Conservation (phyloP, 2,888 invertebrate species). For the Lordiphosa fenestrarum region DNA sequence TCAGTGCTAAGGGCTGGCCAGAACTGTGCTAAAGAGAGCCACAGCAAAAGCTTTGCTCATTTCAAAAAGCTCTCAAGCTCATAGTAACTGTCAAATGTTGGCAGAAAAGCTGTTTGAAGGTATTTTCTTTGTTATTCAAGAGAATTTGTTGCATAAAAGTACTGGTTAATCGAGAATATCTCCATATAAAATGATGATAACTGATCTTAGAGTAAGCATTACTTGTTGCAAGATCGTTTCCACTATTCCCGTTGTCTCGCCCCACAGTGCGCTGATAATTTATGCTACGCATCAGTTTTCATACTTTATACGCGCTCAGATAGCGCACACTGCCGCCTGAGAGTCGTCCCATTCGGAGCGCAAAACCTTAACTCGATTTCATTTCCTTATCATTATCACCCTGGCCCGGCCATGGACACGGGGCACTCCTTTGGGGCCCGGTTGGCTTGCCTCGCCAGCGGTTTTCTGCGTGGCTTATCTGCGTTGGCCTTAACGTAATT, state of each 20-base stretch:
- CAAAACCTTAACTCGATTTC: conserved; percentile 64
- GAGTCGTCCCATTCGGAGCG: conserved; percentile 17
- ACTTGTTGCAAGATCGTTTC: too few relatives aligned
- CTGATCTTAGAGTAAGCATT: too few relatives aligned
- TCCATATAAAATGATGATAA: too few relatives aligned
- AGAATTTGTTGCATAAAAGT: too few relatives aligned
- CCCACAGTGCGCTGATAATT: conserved; percentile 63
- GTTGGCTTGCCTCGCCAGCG: conserved; percentile 11
- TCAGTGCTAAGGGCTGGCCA: too few relatives aligned
- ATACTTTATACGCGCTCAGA: conserved; percentile 66
- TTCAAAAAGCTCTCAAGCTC: too few relatives aligned
- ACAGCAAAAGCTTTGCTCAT: too few relatives aligned
- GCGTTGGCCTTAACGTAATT: conserved; percentile 69
- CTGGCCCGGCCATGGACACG: conserved; percentile 43
- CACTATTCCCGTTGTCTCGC: fast-evolving
- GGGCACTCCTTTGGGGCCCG: conserved; percentile 37
- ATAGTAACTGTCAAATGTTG: too few relatives aligned
- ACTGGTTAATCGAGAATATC: too few relatives aligned
- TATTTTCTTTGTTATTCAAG: too few relatives aligned
- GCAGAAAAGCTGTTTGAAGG: too few relatives aligned
- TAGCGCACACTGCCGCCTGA: conserved; percentile 36
- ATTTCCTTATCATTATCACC: conserved; percentile 75
- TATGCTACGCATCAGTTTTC: conserved; percentile 68
- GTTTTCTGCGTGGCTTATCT: conserved; percentile 50
- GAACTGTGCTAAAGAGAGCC: too few relatives aligned